Base-by-base conservation (phyloP, 2,113 vertebrate genomes). In the Archilochus colubris region DNA sequence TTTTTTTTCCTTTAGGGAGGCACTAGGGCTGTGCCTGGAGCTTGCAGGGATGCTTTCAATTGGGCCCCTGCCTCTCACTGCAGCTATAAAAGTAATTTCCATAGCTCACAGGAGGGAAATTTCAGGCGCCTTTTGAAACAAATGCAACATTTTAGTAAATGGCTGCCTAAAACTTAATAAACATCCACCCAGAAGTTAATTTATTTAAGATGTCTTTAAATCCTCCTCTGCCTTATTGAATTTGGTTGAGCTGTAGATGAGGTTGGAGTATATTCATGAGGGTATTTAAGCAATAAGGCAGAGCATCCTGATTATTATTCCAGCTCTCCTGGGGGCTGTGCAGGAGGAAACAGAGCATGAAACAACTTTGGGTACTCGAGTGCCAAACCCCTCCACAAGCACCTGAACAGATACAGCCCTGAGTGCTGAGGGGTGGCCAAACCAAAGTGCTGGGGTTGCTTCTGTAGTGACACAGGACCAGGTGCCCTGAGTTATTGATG, bases 131-230 rank as follows among this genome's bases (percentile, higher is more conserved):
- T 93, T 82, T 87, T 0, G 19, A 95, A 97, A 80, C 82, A 83
- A 95, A 91, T 3, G 72, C 40, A 86, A 48, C 9, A 0, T 78
- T 95, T 85, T 40, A 89, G 81, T 53, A 84, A 94, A 91, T 55
- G 91, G 75, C 72, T 94, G 94, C 89, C 83, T 93, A 84, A 97
- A 92, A 82, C 7, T 69, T 95, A 90, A 93, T 97, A 90, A 95
- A 80, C 91, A 89, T 89, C 76, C 80, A 87, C 28, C 38, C 67
- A 77, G 48, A 84, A 95, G 89, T 92, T 91, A 97, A 94, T 93
- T 83, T 85, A 62, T 94, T 80, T 91, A 68, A 91, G 92, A 81
- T 73, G 62, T 48, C 94, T 94, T 94, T 88, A 93, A 95, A 83
- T 57, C 70, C 54, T 89, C 83, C 73, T 91, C 78, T 85, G 82